A percentile compares a stretch with the other conserved stretches of the same genome.
phyloP scores from a whole-genome alignment of 2,888 invertebrate species.

The Melangyna quadrimaculata region DNA sequence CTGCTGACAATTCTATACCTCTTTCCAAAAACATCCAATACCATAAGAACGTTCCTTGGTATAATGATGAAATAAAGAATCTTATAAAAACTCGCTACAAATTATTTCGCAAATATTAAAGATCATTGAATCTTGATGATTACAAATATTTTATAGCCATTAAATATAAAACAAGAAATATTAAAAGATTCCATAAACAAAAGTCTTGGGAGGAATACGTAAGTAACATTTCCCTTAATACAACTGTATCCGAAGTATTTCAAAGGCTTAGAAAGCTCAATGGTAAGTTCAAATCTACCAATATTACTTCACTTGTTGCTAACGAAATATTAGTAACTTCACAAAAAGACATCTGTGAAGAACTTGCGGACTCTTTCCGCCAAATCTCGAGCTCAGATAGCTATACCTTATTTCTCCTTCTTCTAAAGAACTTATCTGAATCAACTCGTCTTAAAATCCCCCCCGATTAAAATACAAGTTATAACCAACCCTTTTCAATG shows the following conservation, averaged over 20 bases:
- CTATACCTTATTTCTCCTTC: not conserved
- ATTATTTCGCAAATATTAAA: no score
- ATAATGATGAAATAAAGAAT: no score
- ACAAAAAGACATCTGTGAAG: constrained; percentile 2
- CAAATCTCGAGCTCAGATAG: not conserved
- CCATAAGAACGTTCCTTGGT: no score
- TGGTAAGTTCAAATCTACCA: not conserved
- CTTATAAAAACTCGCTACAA: no score
- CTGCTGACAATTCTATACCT: no score
- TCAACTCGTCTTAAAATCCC: not conserved
- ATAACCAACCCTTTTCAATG: constrained; percentile 4
- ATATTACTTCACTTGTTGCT: not conserved
- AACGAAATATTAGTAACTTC: not conserved
- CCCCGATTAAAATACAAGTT: not conserved
- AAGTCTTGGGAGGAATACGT: not conserved
- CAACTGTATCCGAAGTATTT: not conserved
- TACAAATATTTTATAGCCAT: no score
- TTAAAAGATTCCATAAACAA: not conserved
- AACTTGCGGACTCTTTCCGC: not conserved
- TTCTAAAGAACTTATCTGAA: not conserved
- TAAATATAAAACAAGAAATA: no score
- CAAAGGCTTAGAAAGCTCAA: not conserved
- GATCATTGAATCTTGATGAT: no score
- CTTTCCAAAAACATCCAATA: no score
- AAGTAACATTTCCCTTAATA: not conserved